Percentiles rank a stretch among this genome's conserved stretches.
These are phyloP conservation scores for Blera fallax DNA, from an alignment of 2,888 invertebrate species.

Conservation along the genomic window DNA sequence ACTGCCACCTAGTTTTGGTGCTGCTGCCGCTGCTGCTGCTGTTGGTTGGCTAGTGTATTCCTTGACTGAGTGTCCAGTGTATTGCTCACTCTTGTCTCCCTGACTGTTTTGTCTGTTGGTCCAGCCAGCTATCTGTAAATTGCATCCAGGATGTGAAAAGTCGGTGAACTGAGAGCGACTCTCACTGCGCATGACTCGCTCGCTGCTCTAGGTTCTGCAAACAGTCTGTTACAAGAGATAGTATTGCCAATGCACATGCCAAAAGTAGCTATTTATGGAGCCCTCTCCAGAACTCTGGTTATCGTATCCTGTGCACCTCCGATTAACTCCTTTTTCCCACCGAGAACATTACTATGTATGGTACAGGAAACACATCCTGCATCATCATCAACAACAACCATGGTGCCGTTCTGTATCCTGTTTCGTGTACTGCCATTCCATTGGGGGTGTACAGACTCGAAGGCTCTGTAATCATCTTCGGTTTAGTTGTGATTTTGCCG, in stretches of 20 bases:
- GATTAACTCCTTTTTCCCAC: slow-evolving; percentile 20
- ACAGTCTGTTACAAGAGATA: background rate
- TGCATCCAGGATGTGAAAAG: slow-evolving; percentile 44
- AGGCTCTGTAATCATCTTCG: slow-evolving; percentile 64
- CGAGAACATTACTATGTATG: slow-evolving; percentile 29
- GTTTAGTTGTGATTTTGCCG: slow-evolving; percentile 72
- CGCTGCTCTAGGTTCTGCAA: slow-evolving; percentile 38
- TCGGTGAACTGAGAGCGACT: slow-evolving; percentile 13
- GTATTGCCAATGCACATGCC: slow-evolving; percentile 41
- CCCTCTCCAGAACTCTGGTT: background rate
- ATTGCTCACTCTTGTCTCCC: background rate
- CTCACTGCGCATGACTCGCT: slow-evolving; percentile 44
- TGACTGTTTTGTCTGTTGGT: slow-evolving; percentile 9
- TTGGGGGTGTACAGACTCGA: slow-evolving; percentile 56
- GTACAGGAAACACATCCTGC: slow-evolving; percentile 60
- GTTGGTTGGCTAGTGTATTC: slow-evolving; percentile 20
- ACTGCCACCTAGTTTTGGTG: slow-evolving; percentile 58
- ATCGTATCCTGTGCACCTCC: slow-evolving; percentile 8
- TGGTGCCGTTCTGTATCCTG: slow-evolving; percentile 50
- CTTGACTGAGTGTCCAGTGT: slow-evolving; percentile 35
- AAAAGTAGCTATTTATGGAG: background rate
- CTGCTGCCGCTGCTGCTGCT: slow-evolving; percentile 37
- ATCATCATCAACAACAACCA: slow-evolving; percentile 55
- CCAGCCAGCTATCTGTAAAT: slow-evolving; percentile 30
- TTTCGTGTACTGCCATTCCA: slow-evolving; percentile 54